Evolutionary conservation across 2,113 vertebrate genomes (phyloP).

Genomic region (Chloropsis cyanopogon): DNA sequence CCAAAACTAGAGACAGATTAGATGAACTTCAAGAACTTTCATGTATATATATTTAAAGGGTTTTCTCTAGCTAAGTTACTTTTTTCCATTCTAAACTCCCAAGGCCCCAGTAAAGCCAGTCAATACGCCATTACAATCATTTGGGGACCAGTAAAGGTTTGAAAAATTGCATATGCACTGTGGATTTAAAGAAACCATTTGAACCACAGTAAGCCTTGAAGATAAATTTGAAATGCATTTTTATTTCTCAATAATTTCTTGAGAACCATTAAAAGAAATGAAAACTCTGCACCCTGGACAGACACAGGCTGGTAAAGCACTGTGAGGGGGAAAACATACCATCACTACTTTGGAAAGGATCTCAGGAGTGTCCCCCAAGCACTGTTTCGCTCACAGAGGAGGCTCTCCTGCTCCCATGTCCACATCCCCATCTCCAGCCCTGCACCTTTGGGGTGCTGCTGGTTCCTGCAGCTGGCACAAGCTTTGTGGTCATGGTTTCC

Average conservation of each 20-base stretch:
- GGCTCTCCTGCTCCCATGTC: too few species aligned
- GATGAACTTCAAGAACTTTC: not conserved
- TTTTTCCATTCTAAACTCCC: slow-evolving; percentile 38
- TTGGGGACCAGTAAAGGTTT: slow-evolving; percentile 65
- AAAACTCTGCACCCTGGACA: not conserved
- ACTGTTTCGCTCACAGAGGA: rapidly evolving
- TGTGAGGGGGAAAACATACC: rapidly evolving
- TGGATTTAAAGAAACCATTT: slow-evolving; percentile 63
- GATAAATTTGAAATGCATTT: slow-evolving; percentile 40
- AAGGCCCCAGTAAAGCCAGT: slow-evolving; percentile 45
- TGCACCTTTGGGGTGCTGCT: rapidly evolving
- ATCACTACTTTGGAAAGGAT: not conserved
- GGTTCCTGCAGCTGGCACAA: not conserved
- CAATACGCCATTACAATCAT: slow-evolving; percentile 52
- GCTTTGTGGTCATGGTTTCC: not conserved
- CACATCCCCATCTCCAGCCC: rapidly evolving
- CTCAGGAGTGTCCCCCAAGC: not conserved
- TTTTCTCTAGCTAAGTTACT: slow-evolving; percentile 40
- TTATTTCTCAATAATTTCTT: slow-evolving; percentile 64
- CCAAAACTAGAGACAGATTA: not conserved
- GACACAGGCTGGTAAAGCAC: not conserved
- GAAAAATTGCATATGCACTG: slow-evolving; percentile 47
- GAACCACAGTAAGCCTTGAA: slow-evolving; percentile 48
- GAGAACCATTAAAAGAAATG: slow-evolving; percentile 43
- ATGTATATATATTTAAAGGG: not conserved